Evolutionary conservation across 2,113 vertebrate species (phyloP).

Genomic region (Reinhardtius hippoglossoides): DNA sequence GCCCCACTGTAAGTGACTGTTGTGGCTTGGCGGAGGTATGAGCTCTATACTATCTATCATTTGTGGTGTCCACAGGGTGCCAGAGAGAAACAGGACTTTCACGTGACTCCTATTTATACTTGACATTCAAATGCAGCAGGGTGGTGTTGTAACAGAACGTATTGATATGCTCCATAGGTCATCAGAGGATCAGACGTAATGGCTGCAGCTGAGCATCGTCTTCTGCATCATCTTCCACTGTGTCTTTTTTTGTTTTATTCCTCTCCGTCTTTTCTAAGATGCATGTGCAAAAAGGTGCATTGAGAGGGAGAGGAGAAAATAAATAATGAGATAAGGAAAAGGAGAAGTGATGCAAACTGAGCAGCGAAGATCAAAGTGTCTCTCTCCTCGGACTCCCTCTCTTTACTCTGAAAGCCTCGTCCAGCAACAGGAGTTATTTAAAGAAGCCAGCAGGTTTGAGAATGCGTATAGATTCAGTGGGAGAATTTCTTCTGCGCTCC

Average conservation of each 20-base stretch:
- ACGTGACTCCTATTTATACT: conserved; percentile 4
- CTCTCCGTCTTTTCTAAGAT: conserved; percentile 19
- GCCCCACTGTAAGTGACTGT: too few relatives aligned
- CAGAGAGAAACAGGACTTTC: not conserved
- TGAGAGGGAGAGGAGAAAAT: not conserved
- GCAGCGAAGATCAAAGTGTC: conserved; percentile 68
- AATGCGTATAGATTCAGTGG: conserved; percentile 52
- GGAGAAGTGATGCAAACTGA: conserved; percentile 62
- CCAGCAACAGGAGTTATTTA: conserved; percentile 83
- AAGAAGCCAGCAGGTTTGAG: conserved; percentile 67
- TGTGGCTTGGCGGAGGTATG: too few relatives aligned
- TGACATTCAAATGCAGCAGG: conserved; percentile 12
- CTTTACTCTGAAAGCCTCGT: conserved; percentile 61
- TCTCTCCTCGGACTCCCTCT: conserved; percentile 45
- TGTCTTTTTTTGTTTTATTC: conserved; percentile 26
- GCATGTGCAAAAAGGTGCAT: not conserved
- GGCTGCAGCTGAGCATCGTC: conserved; percentile 3
- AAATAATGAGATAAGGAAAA: conserved; percentile 18
- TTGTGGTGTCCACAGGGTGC: not conserved
- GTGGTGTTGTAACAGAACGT: not conserved
- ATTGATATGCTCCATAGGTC: conserved; percentile 15
- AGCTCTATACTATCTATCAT: not conserved
- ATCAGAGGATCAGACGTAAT: conserved; percentile 9
- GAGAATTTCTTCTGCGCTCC: conserved; percentile 41
- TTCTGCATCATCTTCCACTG: not conserved